phyloP scores from a whole-genome alignment of 1,140 invertebrate genomes.

The Cylas formicarius region DNA sequence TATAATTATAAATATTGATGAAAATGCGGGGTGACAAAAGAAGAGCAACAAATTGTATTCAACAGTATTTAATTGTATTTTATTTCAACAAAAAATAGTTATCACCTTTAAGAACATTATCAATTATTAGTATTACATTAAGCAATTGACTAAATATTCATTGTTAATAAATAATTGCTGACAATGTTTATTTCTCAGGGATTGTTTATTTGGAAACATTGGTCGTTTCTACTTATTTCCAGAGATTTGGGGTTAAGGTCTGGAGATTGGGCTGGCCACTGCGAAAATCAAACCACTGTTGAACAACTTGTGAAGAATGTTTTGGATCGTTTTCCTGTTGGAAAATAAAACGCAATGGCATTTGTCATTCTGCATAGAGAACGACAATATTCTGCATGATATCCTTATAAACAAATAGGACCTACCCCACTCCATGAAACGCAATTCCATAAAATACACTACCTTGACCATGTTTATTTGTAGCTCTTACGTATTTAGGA shows the following conservation, averaged over 20 bases:
- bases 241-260: background rate
- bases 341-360: conserved; percentile 1
- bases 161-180: too few species aligned
- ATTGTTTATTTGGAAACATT: too few species aligned
- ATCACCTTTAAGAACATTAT: too few species aligned
- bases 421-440: background rate
- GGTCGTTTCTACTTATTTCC: conserved; percentile 6
- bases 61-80: too few species aligned
- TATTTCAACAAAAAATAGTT: too few species aligned
- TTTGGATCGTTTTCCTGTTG: conserved; percentile 1
- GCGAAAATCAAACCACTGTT: conserved; percentile 1
- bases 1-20: too few species aligned
- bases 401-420: background rate
- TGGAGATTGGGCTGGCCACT: conserved; percentile 1
- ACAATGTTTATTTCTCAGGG: too few species aligned
- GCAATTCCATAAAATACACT: background rate
- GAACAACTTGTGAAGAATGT: background rate
- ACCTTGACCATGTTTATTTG: conserved; percentile 1
- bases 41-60: too few species aligned
- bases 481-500: background rate
- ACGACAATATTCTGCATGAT: too few species aligned
- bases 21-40: too few species aligned
- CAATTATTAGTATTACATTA: too few species aligned
- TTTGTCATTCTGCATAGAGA: background rate
- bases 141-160: too few species aligned